These are phyloP conservation scores for Hippopotamyrus pictus DNA, from an alignment of 2,797 vertebrate species.

Conservation along the genomic window DNA sequence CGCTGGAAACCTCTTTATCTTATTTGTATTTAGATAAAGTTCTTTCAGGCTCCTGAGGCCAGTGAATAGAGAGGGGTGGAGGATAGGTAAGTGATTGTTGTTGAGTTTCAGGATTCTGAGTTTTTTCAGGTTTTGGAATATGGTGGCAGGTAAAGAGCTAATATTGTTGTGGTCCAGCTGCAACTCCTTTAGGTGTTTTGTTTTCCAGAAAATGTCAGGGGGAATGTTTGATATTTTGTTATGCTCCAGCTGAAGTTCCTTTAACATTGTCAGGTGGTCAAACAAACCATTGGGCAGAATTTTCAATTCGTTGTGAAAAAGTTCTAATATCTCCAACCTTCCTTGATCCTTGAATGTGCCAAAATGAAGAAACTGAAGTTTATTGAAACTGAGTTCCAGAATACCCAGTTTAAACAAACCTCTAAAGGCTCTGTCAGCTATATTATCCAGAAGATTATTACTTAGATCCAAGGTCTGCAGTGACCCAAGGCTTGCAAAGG, in stretches of 20 bases:
- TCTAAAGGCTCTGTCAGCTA: conserved; percentile 42
- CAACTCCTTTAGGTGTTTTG: conserved; percentile 41
- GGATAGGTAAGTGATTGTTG: conserved; percentile 36
- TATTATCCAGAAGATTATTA: conserved; percentile 40
- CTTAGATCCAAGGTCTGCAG: conserved; percentile 44
- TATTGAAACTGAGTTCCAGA: conserved; percentile 50
- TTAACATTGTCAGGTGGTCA: conserved; percentile 35
- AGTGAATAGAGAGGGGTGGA: conserved; percentile 39
- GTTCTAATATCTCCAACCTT: conserved; percentile 42
- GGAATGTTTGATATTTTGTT: conserved; percentile 46
- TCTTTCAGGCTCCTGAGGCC: conserved; percentile 37
- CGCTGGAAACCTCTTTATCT: conserved; percentile 33
- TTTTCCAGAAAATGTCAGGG: conserved; percentile 37
- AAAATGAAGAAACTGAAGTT: conserved; percentile 38
- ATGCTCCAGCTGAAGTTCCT: conserved; percentile 49
- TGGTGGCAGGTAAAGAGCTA: conserved; percentile 24
- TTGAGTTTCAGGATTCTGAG: conserved; percentile 41
- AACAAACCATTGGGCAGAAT: conserved; percentile 44
- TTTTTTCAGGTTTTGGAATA: conserved; percentile 39
- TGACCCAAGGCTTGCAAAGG: conserved; percentile 37
- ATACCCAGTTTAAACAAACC: conserved; percentile 38
- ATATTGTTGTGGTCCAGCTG: conserved; percentile 48
- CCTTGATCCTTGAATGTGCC: conserved; percentile 36
- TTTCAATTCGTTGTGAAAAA: conserved; percentile 49
- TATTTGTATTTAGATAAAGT: conserved; percentile 47